These are phyloP conservation scores for Hydrophis major DNA, from an alignment of 2,797 vertebrate species.

Conservation along the genomic window DNA sequence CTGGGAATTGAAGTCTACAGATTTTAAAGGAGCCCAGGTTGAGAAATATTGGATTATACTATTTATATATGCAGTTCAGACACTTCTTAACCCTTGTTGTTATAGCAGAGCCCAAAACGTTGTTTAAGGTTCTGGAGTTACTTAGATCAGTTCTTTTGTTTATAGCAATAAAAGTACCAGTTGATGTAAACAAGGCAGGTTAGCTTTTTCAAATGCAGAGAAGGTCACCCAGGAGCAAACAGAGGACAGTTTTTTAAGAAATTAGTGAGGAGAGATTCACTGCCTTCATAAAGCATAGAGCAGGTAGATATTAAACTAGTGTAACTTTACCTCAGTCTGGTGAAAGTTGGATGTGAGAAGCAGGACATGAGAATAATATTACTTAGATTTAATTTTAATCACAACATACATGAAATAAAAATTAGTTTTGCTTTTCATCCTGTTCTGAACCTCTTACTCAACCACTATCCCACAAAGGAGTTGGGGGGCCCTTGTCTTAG, in stretches of 20 bases:
- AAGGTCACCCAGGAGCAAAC: neutral
- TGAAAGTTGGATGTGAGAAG: neutral
- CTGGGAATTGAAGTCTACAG: neutral
- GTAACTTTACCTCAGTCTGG: neutral
- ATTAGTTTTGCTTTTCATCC: neutral
- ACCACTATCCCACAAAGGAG: neutral
- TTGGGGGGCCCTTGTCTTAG: neutral
- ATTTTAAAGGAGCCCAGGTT: neutral
- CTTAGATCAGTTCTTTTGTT: neutral
- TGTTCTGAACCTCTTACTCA: neutral
- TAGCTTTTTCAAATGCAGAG: neutral
- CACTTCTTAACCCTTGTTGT: neutral
- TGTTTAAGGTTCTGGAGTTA: neutral
- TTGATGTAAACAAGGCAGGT: neutral
- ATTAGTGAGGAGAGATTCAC: neutral
- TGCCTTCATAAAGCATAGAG: neutral
- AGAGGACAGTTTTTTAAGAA: neutral
- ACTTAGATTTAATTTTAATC: neutral
- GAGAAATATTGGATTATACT: neutral
- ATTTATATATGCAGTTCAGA: neutral
- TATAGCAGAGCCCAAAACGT: neutral
- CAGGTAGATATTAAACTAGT: neutral
- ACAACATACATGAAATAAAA: neutral
- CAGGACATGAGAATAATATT: neutral
- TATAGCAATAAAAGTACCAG: neutral